phyloP scores from a whole-genome alignment of 2,113 vertebrate genomes.

The Oryzias celebensis region DNA sequence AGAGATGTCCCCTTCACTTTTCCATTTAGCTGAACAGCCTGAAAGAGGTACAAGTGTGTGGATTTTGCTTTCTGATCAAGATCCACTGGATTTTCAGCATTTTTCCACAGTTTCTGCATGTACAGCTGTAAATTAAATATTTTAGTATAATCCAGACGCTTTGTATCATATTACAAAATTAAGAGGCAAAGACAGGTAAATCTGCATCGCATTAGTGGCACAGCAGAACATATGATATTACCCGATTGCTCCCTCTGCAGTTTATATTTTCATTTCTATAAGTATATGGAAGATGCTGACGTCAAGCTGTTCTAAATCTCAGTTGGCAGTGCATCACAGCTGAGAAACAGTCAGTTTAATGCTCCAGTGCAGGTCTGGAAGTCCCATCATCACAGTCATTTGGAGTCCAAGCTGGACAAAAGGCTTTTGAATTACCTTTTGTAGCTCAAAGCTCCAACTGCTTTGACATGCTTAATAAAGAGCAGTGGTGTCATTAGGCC shows the following conservation, averaged over 20 bases:
- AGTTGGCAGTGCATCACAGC: conserved; percentile 42
- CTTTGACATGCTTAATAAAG: too few relatives aligned
- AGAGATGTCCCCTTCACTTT: not conserved
- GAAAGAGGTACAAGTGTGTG: not conserved
- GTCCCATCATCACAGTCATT: conserved; percentile 57
- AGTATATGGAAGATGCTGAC: conserved; percentile 41
- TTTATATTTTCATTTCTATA: conserved; percentile 38
- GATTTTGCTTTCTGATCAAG: not conserved
- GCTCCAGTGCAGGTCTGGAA: conserved; percentile 53
- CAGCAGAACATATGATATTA: conserved; percentile 11
- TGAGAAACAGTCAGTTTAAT: conserved; percentile 19
- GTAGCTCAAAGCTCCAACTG: too few relatives aligned
- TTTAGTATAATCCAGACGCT: too few relatives aligned
- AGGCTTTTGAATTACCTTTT: too few relatives aligned
- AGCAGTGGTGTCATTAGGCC: too few relatives aligned
- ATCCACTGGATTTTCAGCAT: too few relatives aligned
- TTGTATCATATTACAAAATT: too few relatives aligned
- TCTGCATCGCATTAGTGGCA: conserved; percentile 14
- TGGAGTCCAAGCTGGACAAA: too few relatives aligned
- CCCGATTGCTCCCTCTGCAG: conserved; percentile 5
- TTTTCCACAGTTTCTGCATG: too few relatives aligned
- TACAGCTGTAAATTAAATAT: too few relatives aligned
- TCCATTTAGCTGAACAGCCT: not conserved
- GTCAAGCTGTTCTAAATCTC: conserved; percentile 57
- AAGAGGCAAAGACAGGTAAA: too few relatives aligned